phyloP scores from a whole-genome alignment of 2,113 vertebrate genomes.

The Crotalus helleri region DNA sequence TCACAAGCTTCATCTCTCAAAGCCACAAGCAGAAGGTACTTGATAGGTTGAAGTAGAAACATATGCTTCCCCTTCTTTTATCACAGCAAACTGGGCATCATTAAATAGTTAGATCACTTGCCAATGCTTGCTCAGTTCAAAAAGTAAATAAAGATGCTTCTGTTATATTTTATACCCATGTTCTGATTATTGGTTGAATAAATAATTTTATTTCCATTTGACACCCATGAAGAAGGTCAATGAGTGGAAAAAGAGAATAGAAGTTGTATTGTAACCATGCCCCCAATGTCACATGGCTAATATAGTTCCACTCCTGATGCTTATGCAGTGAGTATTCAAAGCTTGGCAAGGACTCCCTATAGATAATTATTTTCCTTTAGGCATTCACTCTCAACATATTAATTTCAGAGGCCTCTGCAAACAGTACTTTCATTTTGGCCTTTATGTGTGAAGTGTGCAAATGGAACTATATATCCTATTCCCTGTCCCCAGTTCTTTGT shows the following conservation, averaged over 20 bases:
- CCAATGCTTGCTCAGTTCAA: neutral
- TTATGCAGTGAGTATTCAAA: neutral
- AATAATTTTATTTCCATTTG: neutral
- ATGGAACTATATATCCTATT: neutral
- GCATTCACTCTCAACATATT: neutral
- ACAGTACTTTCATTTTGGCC: neutral
- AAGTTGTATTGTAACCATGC: neutral
- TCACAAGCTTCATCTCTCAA: constrained; percentile 4
- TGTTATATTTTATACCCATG: neutral
- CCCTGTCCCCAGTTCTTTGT: neutral
- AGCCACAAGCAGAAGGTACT: constrained; percentile 28
- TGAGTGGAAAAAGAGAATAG: neutral
- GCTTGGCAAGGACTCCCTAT: neutral
- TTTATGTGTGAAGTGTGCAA: neutral
- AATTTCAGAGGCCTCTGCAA: neutral
- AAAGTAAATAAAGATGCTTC: neutral
- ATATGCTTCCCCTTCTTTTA: constrained; percentile 2
- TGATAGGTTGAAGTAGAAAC: constrained; percentile 18
- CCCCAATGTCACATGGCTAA: neutral
- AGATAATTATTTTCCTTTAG: neutral
- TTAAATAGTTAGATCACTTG: constrained; percentile 7
- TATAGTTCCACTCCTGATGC: neutral
- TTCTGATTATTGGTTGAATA: neutral
- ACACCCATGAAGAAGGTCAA: neutral
- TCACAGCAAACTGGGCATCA: constrained; percentile 14